Percentiles rank a stretch among this genome's conserved stretches.
phyloP scores from a whole-genome alignment of 2,888 invertebrate genomes.

The Amaurobius ferox region DNA sequence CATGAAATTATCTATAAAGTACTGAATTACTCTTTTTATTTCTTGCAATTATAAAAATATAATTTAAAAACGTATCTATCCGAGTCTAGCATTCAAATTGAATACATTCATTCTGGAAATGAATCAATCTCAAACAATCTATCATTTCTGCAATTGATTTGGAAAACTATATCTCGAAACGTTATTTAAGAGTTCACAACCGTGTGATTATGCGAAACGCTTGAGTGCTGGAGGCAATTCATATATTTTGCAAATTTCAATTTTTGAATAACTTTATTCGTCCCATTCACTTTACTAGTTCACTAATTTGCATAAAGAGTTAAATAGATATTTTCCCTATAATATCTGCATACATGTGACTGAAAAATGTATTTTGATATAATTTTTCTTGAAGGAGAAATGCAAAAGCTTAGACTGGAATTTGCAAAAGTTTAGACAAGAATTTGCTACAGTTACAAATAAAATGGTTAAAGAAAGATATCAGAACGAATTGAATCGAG shows the following conservation, averaged over 20 bases:
- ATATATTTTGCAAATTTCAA: neutral
- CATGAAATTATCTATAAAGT: too few species aligned
- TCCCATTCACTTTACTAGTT: neutral
- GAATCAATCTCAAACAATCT: neutral
- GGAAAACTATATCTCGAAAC: neutral
- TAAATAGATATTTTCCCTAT: too few species aligned
- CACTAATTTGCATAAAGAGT: too few species aligned
- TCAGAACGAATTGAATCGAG: too few species aligned
- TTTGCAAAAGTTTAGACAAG: too few species aligned
- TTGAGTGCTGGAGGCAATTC: neutral
- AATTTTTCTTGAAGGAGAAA: too few species aligned
- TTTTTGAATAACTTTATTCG: neutral
- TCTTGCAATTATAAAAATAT: neutral
- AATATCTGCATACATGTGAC: too few species aligned
- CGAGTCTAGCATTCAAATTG: neutral
- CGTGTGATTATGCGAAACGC: neutral
- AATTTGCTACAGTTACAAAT: too few species aligned
- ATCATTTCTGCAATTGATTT: slow-evolving; percentile 16
- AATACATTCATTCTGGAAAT: neutral
- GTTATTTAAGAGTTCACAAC: neutral
- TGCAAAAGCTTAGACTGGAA: too few species aligned
- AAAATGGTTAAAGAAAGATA: too few species aligned
- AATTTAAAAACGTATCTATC: neutral
- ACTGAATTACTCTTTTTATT: too few species aligned
- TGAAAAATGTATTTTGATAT: too few species aligned